Conservation (phyloP, 2,113 vertebrate genomes). For the Anhinga anhinga region DNA sequence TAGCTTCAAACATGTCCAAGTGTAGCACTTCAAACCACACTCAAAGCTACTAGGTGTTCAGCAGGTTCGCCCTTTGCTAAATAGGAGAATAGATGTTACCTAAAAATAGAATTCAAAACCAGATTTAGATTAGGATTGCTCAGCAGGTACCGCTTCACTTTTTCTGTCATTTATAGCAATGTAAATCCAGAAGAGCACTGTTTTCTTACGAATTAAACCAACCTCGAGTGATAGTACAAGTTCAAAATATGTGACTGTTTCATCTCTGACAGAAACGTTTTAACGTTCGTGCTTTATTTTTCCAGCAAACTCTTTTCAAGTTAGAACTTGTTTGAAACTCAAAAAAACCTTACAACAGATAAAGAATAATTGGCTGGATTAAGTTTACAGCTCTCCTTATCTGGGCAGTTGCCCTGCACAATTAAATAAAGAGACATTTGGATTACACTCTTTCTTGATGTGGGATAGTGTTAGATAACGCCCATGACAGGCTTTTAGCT, state of each 20-base stretch:
- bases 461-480: constrained; percentile 33
- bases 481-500: constrained; percentile 15
- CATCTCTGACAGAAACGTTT: background rate
- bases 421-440: constrained; percentile 61
- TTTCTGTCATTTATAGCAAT: background rate
- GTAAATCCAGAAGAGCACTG: background rate
- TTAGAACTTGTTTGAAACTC: constrained; percentile 26
- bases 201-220: background rate
- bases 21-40: background rate
- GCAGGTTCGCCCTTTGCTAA: background rate
- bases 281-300: background rate
- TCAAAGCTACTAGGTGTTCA: background rate
- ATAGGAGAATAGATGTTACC: background rate
- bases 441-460: constrained; percentile 42
- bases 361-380: constrained; percentile 50
- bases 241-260: background rate
- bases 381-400: constrained; percentile 65
- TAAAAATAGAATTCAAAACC: background rate
- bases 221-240: background rate
- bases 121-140: background rate
- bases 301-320: constrained; percentile 24
- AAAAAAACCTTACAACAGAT: constrained; percentile 42
- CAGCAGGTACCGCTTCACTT: background rate
- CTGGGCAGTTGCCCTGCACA: constrained; percentile 55
- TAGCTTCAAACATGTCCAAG: background rate